phyloP scores from a whole-genome alignment of 2,797 vertebrate genomes.

The Rachycentron canadum region DNA sequence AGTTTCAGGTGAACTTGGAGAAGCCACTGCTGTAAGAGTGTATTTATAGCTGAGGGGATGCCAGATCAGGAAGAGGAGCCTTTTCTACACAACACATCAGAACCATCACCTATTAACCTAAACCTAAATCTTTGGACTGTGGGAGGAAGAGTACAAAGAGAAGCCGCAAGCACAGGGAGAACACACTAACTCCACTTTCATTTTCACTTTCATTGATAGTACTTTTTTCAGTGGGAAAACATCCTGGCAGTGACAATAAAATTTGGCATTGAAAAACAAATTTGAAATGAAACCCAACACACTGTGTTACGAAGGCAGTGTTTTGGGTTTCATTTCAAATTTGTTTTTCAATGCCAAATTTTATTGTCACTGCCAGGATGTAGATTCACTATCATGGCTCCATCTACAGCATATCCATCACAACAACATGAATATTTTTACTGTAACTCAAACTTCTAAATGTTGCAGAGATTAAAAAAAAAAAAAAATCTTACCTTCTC shows the following conservation, averaged over 20 bases:
- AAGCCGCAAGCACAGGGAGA: too few relatives aligned
- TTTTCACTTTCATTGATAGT: too few relatives aligned
- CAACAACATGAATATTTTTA: background rate
- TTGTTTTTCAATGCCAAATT: background rate
- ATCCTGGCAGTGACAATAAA: too few relatives aligned
- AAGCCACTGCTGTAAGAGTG: too few relatives aligned
- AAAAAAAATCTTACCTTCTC: background rate
- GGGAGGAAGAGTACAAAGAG: too few relatives aligned
- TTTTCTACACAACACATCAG: background rate
- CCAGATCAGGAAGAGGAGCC: too few relatives aligned
- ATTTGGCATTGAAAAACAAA: background rate
- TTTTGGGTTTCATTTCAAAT: background rate
- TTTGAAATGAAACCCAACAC: background rate
- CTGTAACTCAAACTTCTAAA: background rate
- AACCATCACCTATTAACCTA: too few relatives aligned
- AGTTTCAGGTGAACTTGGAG: background rate
- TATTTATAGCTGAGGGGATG: too few relatives aligned
- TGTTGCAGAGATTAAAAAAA: background rate
- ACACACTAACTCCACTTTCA: too few relatives aligned
- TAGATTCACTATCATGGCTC: background rate
- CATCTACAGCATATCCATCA: background rate
- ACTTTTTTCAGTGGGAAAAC: background rate
- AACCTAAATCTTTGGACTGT: too few relatives aligned
- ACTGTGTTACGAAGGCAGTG: background rate
- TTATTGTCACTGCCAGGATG: too few relatives aligned